Evolutionary conservation across 2,888 invertebrate genomes (phyloP).

Genomic region (Gasteruption jaculator): DNA sequence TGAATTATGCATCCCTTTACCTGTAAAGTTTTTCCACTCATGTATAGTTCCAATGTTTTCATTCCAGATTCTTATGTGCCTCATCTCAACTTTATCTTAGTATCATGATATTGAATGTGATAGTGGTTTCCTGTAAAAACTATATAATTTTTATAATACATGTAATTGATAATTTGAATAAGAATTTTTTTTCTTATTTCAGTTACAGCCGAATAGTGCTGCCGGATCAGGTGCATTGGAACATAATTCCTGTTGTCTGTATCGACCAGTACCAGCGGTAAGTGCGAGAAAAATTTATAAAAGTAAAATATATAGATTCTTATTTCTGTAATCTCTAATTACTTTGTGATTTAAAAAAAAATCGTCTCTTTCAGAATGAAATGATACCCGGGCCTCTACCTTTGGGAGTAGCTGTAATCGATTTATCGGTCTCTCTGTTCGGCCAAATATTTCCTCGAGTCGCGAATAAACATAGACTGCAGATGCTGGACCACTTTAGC

Average conservation of each 20-base stretch:
- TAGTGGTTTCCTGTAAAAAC: too few species aligned
- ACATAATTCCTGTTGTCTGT: constrained; percentile 92
- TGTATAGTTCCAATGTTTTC: too few species aligned
- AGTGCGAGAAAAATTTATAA: constrained; percentile 29
- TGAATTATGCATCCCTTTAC: too few species aligned
- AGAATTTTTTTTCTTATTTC: constrained; percentile 39
- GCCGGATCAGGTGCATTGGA: constrained; percentile 95
- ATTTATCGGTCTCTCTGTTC: constrained; percentile 87
- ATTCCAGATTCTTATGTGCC: too few species aligned
- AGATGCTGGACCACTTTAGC: constrained; percentile 95
- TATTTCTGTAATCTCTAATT: too few species aligned
- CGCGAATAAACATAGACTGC: constrained; percentile 92
- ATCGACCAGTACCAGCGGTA: constrained; percentile 63
- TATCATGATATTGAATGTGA: too few species aligned
- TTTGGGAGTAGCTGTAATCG: constrained; percentile 93
- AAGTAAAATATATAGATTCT: too few species aligned
- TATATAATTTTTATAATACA: too few species aligned
- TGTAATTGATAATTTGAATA: too few species aligned
- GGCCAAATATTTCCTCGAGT: constrained; percentile 93
- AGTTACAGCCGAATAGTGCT: constrained; percentile 93
- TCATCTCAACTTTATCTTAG: too few species aligned
- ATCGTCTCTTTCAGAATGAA: constrained; percentile 53
- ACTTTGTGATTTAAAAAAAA: background rate
- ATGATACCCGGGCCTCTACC: constrained; percentile 77
- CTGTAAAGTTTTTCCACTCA: too few species aligned